phyloP scores from a whole-genome alignment of 2,113 vertebrate genomes.

The Probosciger aterrimus region DNA sequence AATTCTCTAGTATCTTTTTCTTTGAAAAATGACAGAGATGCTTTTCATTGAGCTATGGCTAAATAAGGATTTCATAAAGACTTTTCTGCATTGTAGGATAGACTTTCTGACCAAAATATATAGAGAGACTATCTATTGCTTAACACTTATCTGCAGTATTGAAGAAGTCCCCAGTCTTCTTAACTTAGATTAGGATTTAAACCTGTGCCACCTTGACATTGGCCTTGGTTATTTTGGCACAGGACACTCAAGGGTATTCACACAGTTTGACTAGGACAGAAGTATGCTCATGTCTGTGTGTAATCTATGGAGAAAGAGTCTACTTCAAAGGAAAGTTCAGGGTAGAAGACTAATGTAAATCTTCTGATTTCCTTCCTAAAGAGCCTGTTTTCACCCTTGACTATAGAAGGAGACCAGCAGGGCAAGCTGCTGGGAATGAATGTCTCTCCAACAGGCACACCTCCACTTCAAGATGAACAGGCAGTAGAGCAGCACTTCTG shows the following conservation, averaged over 20 bases:
- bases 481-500: background rate
- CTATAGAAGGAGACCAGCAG: background rate
- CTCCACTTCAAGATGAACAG: background rate
- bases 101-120: background rate
- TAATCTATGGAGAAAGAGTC: background rate
- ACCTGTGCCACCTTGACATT: background rate
- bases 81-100: background rate
- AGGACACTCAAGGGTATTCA: background rate
- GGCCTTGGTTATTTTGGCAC: background rate
- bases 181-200: background rate
- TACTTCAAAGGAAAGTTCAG: background rate
- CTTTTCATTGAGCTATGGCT: background rate
- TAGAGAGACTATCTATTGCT: background rate
- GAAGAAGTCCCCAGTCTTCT: background rate
- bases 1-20: background rate
- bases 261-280: background rate
- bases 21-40: background rate
- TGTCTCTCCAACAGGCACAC: background rate
- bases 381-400: background rate
- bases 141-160: background rate
- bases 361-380: background rate
- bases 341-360: background rate
- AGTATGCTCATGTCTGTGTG: accelerated
- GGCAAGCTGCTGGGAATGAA: accelerated
- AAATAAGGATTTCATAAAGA: background rate